Evolutionary conservation across 2,888 invertebrate species (phyloP), one percentile per base, ranked within the genome.

Genomic region (Agonopterix alstromeriana): DNA sequence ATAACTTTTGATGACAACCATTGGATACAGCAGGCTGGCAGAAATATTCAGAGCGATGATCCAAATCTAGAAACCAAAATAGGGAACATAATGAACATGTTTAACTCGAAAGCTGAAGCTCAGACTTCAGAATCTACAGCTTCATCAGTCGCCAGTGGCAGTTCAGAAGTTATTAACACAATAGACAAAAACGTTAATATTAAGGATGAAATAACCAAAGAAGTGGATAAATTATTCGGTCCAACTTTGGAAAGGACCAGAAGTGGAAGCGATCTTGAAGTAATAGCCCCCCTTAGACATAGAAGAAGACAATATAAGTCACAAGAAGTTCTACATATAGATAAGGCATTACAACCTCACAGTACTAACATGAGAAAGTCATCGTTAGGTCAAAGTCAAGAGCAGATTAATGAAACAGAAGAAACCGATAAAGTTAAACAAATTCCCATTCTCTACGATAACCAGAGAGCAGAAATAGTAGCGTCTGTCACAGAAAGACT

Each of bases 401-500:
- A 61, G 14, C 54, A 65, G 50, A 58, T 67, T 51, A 65, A 71
- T 50, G 57, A 65, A 45, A 57, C 55, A 41, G 64, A 53, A 46
- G 45, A 35, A 4, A 12, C 50, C 5, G 63, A 65, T 3, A 73
- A 70, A 48, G 46, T 52, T 12, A 79, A 70, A 57, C 67, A 73
- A 55, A 64, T 79, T 43, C 66, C 82, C 4, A 74, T 85, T 49
- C 66, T 82, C 3, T 80, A 82, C 53, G 82, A 84, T 48, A 81
- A 84, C 42, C 91, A 91, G 66, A 80, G 93, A 62, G 91, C 93
- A 12, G 92, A 93, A 73, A 93, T 93, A 46, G 92, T 94, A 2
- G 93, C 93, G 3, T 93, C 93, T 0, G 94, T 94, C 2, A 94
- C 94, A 2, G 91, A 91, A 58, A 82, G 93, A 58, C 75, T 94